Conservation (phyloP, 2,797 vertebrate genomes). For the Megalops cyprinoides region DNA sequence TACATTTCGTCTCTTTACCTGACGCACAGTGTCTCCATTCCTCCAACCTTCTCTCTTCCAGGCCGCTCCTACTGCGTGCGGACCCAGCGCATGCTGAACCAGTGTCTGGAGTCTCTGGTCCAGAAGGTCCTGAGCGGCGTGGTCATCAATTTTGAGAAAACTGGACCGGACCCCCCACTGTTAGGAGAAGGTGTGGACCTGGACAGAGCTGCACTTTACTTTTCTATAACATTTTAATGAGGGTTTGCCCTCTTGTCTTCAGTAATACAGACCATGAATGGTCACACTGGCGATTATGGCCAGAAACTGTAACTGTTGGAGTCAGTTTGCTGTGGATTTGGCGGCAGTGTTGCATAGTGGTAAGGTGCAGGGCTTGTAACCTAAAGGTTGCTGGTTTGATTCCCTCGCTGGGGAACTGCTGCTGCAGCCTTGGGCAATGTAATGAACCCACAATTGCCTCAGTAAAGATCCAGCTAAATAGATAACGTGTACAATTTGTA, state of each 20-base stretch:
- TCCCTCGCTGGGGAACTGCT: too few species aligned
- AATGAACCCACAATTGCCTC: too few species aligned
- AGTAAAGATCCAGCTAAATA: too few species aligned
- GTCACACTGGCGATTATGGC: background rate
- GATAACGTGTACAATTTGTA: too few species aligned
- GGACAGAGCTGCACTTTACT: background rate
- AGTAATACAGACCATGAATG: background rate
- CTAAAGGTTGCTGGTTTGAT: too few species aligned
- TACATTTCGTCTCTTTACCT: background rate
- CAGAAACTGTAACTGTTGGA: background rate
- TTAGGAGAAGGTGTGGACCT: conserved; percentile 81
- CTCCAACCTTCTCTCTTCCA: conserved; percentile 41
- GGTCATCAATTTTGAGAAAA: conserved; percentile 84
- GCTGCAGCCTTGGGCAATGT: too few species aligned
- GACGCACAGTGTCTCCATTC: background rate
- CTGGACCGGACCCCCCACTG: conserved; percentile 83
- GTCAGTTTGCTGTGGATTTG: background rate
- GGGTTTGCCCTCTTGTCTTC: background rate
- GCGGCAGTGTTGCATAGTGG: too few species aligned
- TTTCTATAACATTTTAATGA: background rate
- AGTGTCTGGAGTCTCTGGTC: conserved; percentile 82
- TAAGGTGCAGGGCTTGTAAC: too few species aligned
- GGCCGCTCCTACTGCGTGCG: conserved; percentile 94
- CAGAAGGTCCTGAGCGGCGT: conserved; percentile 85
- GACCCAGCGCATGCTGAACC: conserved; percentile 87